phyloP scores from a whole-genome alignment of 2,888 invertebrate species.

The Tenthredo amoena region DNA sequence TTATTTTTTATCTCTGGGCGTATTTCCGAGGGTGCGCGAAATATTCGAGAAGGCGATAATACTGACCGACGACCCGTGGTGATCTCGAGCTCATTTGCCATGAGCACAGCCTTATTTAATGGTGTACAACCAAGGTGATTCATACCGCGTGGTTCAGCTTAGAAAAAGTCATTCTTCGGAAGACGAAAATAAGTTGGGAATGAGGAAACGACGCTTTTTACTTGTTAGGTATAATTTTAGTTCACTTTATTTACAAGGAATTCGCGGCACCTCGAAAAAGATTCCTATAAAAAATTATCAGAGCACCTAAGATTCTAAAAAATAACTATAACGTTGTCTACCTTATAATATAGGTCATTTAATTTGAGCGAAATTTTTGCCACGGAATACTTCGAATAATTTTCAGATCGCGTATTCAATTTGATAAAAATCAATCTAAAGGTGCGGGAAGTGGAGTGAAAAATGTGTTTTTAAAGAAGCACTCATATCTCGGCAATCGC shows the following conservation, averaged over 20 bases:
- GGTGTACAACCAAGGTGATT: conserved; percentile 31
- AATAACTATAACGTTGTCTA: too few relatives aligned
- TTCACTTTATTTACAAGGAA: not conserved
- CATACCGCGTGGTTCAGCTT: not conserved
- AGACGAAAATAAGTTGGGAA: not conserved
- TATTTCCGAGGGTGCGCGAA: conserved; percentile 40
- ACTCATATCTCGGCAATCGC: not conserved
- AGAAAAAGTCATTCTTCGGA: not conserved
- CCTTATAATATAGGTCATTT: not conserved
- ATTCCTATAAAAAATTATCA: too few relatives aligned
- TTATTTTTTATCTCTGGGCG: conserved; percentile 40
- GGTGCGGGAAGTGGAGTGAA: not conserved
- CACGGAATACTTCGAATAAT: not conserved
- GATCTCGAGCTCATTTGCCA: conserved; percentile 43
- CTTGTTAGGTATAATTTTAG: not conserved
- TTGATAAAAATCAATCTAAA: not conserved
- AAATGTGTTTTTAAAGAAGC: not conserved
- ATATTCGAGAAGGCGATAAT: conserved; percentile 48
- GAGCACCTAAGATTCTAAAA: too few relatives aligned
- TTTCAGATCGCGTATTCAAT: not conserved
- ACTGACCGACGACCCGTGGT: conserved; percentile 48
- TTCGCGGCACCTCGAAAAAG: too few relatives aligned
- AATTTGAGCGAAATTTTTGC: not conserved
- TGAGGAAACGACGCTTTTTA: not conserved
- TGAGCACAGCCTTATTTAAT: conserved; percentile 38